Conservation (phyloP, 2,888 invertebrate genomes). For the Rhimphoctona megacephalus region DNA sequence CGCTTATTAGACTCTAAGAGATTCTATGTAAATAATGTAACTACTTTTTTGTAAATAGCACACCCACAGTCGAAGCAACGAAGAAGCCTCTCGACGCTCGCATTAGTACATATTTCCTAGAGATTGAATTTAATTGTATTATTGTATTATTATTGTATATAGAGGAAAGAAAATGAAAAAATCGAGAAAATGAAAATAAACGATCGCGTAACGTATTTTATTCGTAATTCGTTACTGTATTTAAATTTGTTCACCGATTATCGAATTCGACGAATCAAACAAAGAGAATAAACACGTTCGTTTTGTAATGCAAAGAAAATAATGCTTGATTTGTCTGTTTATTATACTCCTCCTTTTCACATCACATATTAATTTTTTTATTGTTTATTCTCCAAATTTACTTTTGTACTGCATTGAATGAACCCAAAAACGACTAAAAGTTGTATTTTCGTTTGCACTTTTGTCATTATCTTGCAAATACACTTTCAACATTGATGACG, state of each 20-base stretch:
- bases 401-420: not conserved
- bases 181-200: conserved; percentile 23
- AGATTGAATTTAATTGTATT: conserved; percentile 66
- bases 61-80: conserved; percentile 66
- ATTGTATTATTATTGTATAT: conserved; percentile 68
- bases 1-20: conserved; percentile 84
- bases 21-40: conserved; percentile 83
- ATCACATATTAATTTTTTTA: not conserved
- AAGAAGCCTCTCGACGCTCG: conserved; percentile 63
- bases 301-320: conserved; percentile 61
- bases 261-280: conserved; percentile 48
- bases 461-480: not conserved
- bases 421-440: not conserved
- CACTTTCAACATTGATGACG: not conserved
- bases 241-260: conserved; percentile 48
- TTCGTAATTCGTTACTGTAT: conserved; percentile 58
- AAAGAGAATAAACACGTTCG: conserved; percentile 61
- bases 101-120: conserved; percentile 65
- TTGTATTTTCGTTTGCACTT: conserved; percentile 5
- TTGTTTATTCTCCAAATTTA: not conserved
- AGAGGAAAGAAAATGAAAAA: conserved; percentile 31
- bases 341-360: not conserved
- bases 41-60: conserved; percentile 77
- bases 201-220: conserved; percentile 53
- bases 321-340: conserved; percentile 7